Evolutionary conservation across 2,888 invertebrate species (phyloP), one percentile per base, ranked within the genome.

Genomic region (Cheiracanthium punctorium): DNA sequence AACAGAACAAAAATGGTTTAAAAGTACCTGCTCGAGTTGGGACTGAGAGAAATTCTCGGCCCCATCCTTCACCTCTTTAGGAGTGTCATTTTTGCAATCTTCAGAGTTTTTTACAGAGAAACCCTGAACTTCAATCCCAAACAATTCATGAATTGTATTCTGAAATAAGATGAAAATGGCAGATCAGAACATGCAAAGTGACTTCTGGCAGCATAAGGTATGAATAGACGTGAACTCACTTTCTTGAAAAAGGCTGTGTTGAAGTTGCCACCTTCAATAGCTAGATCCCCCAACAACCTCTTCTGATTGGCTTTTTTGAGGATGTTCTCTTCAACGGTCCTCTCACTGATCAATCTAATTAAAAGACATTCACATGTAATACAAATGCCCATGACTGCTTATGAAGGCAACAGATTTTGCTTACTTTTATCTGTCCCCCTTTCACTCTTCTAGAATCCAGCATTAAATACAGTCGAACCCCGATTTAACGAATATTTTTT

Each of bases 301-400:
- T 99, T 99, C 92, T 99, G 98, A 92, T 97, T 97, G 2, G 99
- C 99, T 92, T 99, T 99, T 93, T 98, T 98, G 90, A 99, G 93
- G 90, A 99, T 99, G 93, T 99, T 99, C 92, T 99, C 99, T 93
- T 99, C 99, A 65, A 99, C 96, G 12, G 99, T 99, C 92, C 95
- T 96, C 91, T 98, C 97, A 91, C 98, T 98, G 86, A 99, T 96
- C 90, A 99, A 93, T 88, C 99, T 96, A 65, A 1, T 43, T 37
- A 33, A 70, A 70, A 52, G 24, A 52, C 24, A 20, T 14, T n/a
- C n/a, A n/a, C n/a, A n/a, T n/a, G n/a, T n/a, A n/a, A n/a, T n/a
- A n/a, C n/a, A n/a, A 52, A 52, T 37, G 37, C n/a, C n/a, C n/a
- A n/a, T n/a, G n/a, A n/a, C n/a, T n/a, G n/a, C n/a, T n/a, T n/a